Evolutionary conservation across 1,140 invertebrate genomes (phyloP).

Genomic region (Procambarus virginalis): DNA sequence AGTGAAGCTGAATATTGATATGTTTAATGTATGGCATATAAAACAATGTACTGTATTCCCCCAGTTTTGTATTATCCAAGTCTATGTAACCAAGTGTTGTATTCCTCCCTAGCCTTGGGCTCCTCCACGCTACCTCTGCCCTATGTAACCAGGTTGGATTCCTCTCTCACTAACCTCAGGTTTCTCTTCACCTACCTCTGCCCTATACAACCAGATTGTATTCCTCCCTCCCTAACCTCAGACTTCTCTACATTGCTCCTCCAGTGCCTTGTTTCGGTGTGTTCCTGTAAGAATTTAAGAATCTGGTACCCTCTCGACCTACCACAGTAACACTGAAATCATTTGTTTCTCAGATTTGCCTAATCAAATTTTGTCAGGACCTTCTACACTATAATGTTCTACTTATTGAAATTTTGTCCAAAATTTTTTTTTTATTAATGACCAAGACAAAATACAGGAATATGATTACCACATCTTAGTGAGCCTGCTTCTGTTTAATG

Average conservation of each 20-base stretch:
- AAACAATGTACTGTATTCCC: slow-evolving; percentile 30
- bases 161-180: no score
- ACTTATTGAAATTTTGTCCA: no score
- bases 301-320: slow-evolving; percentile 16
- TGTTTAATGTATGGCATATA: background rate
- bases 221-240: background rate
- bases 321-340: background rate
- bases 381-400: no score
- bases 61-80: background rate
- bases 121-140: no score
- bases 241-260: background rate
- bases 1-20: no score
- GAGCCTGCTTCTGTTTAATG: background rate
- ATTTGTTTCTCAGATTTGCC: no score
- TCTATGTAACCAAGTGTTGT: background rate
- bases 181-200: no score
- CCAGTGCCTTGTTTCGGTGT: slow-evolving; percentile 15
- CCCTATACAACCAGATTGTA: no score
- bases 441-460: background rate
- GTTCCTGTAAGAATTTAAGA: slow-evolving; percentile 31
- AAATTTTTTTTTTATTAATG: no score
- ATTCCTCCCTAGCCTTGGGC: no score
- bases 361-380: background rate
- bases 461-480: background rate
- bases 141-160: no score